Evolutionary conservation across 2,888 invertebrate species (phyloP), one percentile per base, ranked within the genome.

Genomic region (Pyrrhosoma nymphula): DNA sequence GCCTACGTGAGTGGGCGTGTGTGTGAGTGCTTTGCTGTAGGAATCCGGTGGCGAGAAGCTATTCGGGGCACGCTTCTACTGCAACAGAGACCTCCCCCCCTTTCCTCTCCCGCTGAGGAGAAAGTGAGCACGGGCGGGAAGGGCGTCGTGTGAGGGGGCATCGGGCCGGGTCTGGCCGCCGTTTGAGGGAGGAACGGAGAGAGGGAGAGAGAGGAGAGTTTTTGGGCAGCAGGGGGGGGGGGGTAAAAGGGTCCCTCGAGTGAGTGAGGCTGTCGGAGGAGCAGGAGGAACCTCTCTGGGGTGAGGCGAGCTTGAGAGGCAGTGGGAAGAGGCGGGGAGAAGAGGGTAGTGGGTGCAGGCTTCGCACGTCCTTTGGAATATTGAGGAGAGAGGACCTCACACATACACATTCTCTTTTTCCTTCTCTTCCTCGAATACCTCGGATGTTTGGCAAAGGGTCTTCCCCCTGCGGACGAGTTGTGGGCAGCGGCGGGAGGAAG

Each of bases 41-140:
- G 63, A n/a, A 91, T 91, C 63, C 63, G 63, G 63, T 23, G 30
- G 60, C 60, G 60, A 16, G 60, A 60, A 69, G 35, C 39, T 91
- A 91, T 91, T 91, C 91, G 63, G 30, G 91, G 91, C 91, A 91
- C 91, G 91, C 91, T 39, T 69, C 63, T 63, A 63, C 91, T 91
- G 91, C 91, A 91, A 39, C 63, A 35, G 30, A 30, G 82, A 35
- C 82, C 30, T 35, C 82, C 35, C 35, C 35, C 16, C 82, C 12
- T 4, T n/a, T 10, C 16, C 82, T 16, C 4, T 30, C 82, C 82
- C 82, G 47, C 82, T 30, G 30, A 16, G 16, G 82, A 82, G 82
- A 82, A 82, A 82, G 82, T 82, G 82, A 30, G 82, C 35, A 26
- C 69, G 26, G 69, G 26, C n/a, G 20, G 69, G 69, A 12, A n/a